Conservation (phyloP, 2,797 vertebrate genomes). For the Crossoptilon crossoptilon region DNA sequence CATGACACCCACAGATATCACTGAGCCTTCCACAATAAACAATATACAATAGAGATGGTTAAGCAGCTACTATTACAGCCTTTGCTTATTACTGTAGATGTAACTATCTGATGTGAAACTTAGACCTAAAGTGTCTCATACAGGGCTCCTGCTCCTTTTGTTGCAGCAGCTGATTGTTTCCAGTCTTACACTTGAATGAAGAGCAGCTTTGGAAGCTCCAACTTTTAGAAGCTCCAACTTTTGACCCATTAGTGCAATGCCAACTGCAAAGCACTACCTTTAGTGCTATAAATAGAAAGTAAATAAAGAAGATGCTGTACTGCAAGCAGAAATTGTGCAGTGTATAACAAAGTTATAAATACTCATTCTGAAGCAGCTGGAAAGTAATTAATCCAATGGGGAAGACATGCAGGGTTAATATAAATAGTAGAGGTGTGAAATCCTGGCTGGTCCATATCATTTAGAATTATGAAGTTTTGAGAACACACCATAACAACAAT, state of each 20-base stretch:
- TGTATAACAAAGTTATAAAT: constrained; percentile 28
- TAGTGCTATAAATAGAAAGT: constrained; percentile 5
- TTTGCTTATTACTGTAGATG: background rate
- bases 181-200: background rate
- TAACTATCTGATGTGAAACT: background rate
- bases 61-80: background rate
- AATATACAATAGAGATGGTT: background rate
- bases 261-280: background rate
- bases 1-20: background rate
- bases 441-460: background rate
- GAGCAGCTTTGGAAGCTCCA: background rate
- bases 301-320: background rate
- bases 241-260: background rate
- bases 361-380: constrained; percentile 40
- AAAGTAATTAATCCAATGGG: constrained; percentile 44
- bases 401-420: constrained; percentile 21
- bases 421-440: background rate
- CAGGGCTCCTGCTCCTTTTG: background rate
- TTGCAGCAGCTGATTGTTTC: background rate
- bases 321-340: constrained; percentile 40
- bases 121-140: background rate
- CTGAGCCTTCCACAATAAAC: accelerated
- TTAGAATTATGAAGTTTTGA: constrained; percentile 12
- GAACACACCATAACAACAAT: background rate
- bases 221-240: background rate